phyloP scores from a whole-genome alignment of 2,113 vertebrate species.

The Grus americana region DNA sequence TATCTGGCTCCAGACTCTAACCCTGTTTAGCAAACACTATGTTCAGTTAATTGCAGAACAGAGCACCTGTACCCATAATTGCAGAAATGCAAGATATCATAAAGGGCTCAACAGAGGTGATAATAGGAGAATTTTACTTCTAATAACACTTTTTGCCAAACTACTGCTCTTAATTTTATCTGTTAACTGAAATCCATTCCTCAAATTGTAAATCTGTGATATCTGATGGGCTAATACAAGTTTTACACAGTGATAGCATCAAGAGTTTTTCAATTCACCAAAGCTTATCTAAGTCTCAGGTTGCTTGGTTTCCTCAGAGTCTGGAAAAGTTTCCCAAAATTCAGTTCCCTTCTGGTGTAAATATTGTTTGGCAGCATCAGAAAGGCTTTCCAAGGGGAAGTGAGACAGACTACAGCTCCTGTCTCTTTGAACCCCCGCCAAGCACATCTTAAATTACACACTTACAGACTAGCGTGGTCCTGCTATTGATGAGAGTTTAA shows the following conservation, averaged over 20 bases:
- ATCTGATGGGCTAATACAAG: not conserved
- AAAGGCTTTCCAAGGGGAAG: conserved; percentile 26
- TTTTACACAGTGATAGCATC: not conserved
- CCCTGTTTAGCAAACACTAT: not conserved
- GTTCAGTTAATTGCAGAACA: not conserved
- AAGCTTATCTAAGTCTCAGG: not conserved
- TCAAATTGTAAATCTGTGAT: not conserved
- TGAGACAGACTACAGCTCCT: conserved; percentile 7
- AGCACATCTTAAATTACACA: conserved; percentile 24
- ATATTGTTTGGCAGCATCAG: not conserved
- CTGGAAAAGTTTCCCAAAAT: conserved; percentile 19
- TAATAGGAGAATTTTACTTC: not conserved
- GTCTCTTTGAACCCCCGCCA: not conserved
- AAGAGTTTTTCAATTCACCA: not conserved
- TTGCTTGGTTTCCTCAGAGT: not conserved
- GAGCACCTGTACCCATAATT: not conserved
- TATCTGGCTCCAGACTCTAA: not conserved
- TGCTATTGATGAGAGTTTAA: not conserved
- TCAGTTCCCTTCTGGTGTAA: not conserved
- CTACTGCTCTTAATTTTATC: not conserved
- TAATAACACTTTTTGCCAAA: not conserved
- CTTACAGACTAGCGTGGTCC: not conserved
- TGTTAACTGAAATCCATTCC: not conserved
- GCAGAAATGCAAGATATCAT: not conserved
- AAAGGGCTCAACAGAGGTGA: not conserved